These are phyloP conservation scores for Phymastichus coffea DNA, from an alignment of 1,140 invertebrate species.

Conservation along the genomic window DNA sequence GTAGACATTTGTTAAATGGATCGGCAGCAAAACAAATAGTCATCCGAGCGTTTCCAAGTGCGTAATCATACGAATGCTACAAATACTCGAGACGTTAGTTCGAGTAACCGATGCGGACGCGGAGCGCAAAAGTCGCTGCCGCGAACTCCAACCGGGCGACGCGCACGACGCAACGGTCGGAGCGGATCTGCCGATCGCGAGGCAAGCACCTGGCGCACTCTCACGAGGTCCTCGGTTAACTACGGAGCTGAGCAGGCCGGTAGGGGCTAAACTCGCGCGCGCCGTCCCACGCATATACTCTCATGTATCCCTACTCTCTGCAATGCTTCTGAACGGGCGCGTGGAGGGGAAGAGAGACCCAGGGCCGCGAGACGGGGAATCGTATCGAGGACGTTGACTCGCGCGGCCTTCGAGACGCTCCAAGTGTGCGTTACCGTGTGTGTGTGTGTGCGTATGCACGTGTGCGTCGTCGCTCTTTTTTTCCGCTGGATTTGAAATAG, in stretches of 20 bases:
- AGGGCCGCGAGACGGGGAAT: slow-evolving; percentile 30
- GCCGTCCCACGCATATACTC: not conserved
- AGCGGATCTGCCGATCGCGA: not conserved
- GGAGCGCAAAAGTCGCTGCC: not conserved
- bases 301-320: not conserved
- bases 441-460: too few species aligned
- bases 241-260: slow-evolving; percentile 8
- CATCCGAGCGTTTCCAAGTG: too few species aligned
- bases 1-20: too few species aligned
- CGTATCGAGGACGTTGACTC: slow-evolving; percentile 51
- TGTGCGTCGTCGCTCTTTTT: slow-evolving; percentile 27
- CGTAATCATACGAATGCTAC: too few species aligned
- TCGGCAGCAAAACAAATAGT: too few species aligned
- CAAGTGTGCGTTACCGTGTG: not conserved
- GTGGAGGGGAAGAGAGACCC: too few species aligned
- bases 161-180: not conserved
- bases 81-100: too few species aligned
- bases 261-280: not conserved
- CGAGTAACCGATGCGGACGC: not conserved
- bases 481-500: too few species aligned
- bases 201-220: slow-evolving; percentile 24
- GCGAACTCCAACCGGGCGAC: too few species aligned
- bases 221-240: slow-evolving; percentile 21
- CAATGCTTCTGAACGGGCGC: too few species aligned
- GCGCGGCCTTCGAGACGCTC: slow-evolving; percentile 34